Base-by-base conservation (phyloP, 2,888 invertebrate genomes). In the Drosophila siamana region DNA sequence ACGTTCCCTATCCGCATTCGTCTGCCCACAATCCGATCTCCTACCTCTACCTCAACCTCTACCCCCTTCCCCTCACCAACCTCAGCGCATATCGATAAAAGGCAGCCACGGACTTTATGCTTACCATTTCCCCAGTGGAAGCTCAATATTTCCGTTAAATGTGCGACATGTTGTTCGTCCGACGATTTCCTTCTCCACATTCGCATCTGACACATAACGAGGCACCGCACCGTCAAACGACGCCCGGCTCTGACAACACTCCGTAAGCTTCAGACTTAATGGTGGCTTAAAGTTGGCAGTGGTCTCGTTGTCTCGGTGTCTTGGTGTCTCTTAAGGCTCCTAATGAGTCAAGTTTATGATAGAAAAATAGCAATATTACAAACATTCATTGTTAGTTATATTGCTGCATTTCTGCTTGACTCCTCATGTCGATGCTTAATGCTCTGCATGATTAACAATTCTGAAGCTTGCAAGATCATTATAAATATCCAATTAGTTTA, bases 81-180 rank as follows among this genome's bases (percentile, higher is more conserved):
- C 22, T 15, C 13, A 3, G 11, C 22, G 8, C 4, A 16, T 40
- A 41, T 48, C 55, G 66, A 65, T 65, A 43, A 65, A 66, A 48
- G 26, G 52, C 73, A 55, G 38, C 61, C 47, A 33, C 46, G 52
- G 64, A 57, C 54, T 54, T 74, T 62, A 57, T 63, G 63, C 22
- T 61, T 47, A 7, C 57, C 77, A 70, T 76, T 78, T 60, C 55
- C 56, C 62, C 62, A 33, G 33, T 60, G 64, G 33, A 65, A 74
- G 78, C 69, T 80, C 87, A 80, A 87, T 87, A 82, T 87, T 86
- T 82, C 87, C 81, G 85, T 68, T 81, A 62, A 75, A 69, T 66
- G 67, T 62, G 66, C 81, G 85, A 82, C 81, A 80, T 72, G 82
- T 80, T 71, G 74, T 78, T 71, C 68, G 66, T 77, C 81, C 85